Percentiles rank a stretch among this genome's conserved stretches.
These are phyloP conservation scores for Laspeyria flexula DNA, from an alignment of 2,888 invertebrate species.

Conservation along the genomic window DNA sequence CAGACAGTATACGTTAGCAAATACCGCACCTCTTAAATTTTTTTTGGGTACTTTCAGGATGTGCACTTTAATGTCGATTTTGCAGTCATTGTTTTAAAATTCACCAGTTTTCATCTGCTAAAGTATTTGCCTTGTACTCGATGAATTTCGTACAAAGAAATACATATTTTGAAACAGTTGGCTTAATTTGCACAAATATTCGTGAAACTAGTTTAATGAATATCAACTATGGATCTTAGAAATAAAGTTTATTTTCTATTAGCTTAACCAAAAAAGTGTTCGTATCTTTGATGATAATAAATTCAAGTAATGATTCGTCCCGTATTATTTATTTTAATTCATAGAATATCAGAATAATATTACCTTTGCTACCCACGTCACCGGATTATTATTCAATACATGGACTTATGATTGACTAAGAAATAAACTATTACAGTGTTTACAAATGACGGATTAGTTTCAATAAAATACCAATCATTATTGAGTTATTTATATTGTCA, in stretches of 20 bases:
- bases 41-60: too few species aligned
- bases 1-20: too few species aligned
- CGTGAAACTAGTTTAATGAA: neutral
- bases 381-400: constrained; percentile 7
- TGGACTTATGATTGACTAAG: constrained; percentile 2
- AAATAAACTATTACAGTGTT: neutral
- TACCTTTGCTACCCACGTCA: neutral
- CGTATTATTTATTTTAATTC: neutral
- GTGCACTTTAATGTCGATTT: too few species aligned
- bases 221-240: neutral
- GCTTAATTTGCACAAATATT: neutral
- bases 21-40: too few species aligned
- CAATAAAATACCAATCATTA: neutral
- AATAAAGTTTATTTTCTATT: neutral
- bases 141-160: too few species aligned
- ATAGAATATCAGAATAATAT: constrained; percentile 1
- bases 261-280: neutral
- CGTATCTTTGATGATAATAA: neutral
- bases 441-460: constrained; percentile 6
- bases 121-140: too few species aligned
- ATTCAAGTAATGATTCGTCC: constrained; percentile 5
- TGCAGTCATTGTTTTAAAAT: too few species aligned
- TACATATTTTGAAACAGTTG: neutral
- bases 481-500: too few species aligned
- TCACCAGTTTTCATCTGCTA: too few species aligned